Percentiles rank a stretch among this genome's conserved stretches.
Conservation (phyloP, 1,140 invertebrate species). For the Araneus ventricosus region DNA sequence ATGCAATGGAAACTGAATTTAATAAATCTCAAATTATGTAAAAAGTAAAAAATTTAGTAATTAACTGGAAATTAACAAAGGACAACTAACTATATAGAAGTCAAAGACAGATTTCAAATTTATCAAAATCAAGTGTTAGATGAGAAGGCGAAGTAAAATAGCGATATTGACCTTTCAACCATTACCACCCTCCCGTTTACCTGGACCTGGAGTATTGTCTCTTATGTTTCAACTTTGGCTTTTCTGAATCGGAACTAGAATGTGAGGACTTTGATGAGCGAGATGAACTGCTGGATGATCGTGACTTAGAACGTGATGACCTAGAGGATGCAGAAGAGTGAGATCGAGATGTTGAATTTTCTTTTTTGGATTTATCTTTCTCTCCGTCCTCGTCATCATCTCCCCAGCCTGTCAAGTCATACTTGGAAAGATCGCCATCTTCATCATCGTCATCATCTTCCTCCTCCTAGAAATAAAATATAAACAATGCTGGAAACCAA, state of each 20-base stretch:
- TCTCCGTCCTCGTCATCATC: constrained; percentile 80
- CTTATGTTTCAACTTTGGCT: constrained; percentile 61
- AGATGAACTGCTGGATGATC: constrained; percentile 64
- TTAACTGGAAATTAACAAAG: neutral
- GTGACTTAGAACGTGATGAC: constrained; percentile 48
- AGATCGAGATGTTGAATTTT: constrained; percentile 52
- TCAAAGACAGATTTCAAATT: neutral
- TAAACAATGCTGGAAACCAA: neutral
- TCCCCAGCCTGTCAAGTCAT: constrained; percentile 84
- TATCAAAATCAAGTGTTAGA: neutral
- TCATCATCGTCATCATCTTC: constrained; percentile 82
- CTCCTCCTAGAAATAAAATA: constrained; percentile 79
- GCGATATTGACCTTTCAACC: constrained; percentile 76
- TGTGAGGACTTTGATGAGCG: constrained; percentile 63
- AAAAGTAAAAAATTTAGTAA: too few species aligned
- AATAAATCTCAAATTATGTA: too few species aligned
- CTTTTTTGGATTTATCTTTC: constrained; percentile 65
- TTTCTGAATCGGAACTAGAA: constrained; percentile 69
- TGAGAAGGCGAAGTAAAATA: constrained; percentile 39
- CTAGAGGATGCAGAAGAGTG: constrained; percentile 53
- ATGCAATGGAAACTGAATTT: too few species aligned
- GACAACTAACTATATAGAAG: neutral
- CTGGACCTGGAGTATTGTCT: constrained; percentile 73
- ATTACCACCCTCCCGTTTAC: constrained; percentile 76
- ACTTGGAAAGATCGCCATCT: constrained; percentile 83